Conservation (phyloP, 2,113 vertebrate genomes). For the Microtus richardsoni region DNA sequence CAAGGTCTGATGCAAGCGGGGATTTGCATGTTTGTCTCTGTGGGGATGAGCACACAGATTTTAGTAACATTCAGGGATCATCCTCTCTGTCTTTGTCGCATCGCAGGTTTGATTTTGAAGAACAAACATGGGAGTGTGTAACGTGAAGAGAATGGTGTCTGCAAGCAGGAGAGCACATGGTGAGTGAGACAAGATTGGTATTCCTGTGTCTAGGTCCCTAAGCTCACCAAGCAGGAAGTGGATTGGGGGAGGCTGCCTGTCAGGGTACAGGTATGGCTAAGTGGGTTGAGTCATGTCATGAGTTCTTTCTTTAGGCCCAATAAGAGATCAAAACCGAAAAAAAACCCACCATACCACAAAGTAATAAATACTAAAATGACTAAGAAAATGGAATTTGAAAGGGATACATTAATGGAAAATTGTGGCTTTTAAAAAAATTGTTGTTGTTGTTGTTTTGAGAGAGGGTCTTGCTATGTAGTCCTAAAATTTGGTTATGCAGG, state of each 20-base stretch:
- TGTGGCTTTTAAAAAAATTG: background rate
- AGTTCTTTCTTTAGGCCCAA: background rate
- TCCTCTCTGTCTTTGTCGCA: background rate
- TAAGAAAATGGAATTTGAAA: background rate
- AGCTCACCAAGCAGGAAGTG: background rate
- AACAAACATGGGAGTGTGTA: background rate
- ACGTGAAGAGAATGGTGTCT: background rate
- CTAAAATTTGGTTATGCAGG: background rate
- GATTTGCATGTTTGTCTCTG: background rate
- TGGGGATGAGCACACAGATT: background rate
- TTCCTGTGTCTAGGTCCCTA: background rate
- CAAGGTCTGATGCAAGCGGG: background rate
- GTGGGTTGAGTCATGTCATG: no score
- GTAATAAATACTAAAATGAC: background rate
- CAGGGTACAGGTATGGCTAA: rapidly evolving
- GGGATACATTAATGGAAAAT: background rate
- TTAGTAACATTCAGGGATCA: background rate
- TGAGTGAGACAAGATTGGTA: background rate
- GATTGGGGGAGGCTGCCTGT: background rate
- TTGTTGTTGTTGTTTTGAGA: background rate
- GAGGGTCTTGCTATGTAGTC: background rate
- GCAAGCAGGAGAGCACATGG: background rate
- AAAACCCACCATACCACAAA: background rate
- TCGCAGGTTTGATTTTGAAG: background rate
- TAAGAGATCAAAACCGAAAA: background rate